A percentile compares a stretch with the other conserved stretches of the same genome.
These are phyloP conservation scores for Anthonomus grandis DNA, from an alignment of 1,140 invertebrate species.

Conservation along the genomic window DNA sequence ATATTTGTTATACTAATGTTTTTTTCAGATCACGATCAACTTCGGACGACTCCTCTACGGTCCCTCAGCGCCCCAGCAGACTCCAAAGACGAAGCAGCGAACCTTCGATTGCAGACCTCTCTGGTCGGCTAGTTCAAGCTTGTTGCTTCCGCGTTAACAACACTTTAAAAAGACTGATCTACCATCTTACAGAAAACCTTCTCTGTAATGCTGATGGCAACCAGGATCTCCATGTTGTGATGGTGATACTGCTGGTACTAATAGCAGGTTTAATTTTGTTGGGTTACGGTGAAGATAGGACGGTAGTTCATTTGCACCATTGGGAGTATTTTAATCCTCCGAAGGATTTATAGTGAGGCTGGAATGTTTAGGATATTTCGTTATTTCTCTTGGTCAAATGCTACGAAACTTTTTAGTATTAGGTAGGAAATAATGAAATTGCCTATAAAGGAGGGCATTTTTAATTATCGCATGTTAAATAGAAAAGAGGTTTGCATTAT, in stretches of 20 bases:
- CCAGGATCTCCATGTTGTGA: slow-evolving; percentile 66
- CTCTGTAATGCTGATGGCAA: slow-evolving; percentile 59
- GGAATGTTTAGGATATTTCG: too few relatives aligned
- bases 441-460: too few relatives aligned
- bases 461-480: too few relatives aligned
- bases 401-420: too few relatives aligned
- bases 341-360: slow-evolving; percentile 48
- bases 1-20: too few relatives aligned
- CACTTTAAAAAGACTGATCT: slow-evolving; percentile 62
- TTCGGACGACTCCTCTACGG: slow-evolving; percentile 38
- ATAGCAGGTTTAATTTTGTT: slow-evolving; percentile 69
- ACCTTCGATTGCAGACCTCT: slow-evolving; percentile 60
- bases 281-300: slow-evolving; percentile 64
- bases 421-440: too few relatives aligned
- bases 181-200: slow-evolving; percentile 53
- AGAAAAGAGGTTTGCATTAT: too few relatives aligned
- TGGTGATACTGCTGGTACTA: slow-evolving; percentile 71
- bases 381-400: too few relatives aligned
- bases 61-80: slow-evolving; percentile 13
- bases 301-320: slow-evolving; percentile 71
- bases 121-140: slow-evolving; percentile 62
- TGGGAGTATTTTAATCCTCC: slow-evolving; percentile 84
- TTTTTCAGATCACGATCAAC: slow-evolving; percentile 45
- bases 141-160: slow-evolving; percentile 61
- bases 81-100: slow-evolving; percentile 35